Evolutionary conservation across 2,113 vertebrate species (phyloP).

Genomic region (Pontoporia blainvillei): DNA sequence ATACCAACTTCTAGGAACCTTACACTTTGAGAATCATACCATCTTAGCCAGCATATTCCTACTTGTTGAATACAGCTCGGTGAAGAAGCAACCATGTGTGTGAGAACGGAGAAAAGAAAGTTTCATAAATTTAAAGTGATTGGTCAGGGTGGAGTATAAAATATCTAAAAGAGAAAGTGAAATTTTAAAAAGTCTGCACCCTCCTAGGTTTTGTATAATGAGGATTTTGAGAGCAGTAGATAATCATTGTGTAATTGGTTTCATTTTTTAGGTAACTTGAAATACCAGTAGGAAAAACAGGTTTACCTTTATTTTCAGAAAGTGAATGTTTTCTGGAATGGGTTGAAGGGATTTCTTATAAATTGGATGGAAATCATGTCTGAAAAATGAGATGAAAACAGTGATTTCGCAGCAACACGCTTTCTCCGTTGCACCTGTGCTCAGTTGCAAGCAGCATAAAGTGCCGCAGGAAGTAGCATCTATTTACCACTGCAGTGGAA

Average conservation of each 20-base stretch:
- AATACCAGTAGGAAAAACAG: neutral
- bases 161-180: neutral
- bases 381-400: conserved; percentile 5
- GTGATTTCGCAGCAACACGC: neutral
- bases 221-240: neutral
- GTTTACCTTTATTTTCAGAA: conserved; percentile 41
- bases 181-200: neutral
- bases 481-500: neutral
- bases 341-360: neutral
- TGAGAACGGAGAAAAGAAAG: neutral
- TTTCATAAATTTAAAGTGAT: neutral
- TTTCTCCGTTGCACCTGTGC: neutral
- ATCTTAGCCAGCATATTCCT: neutral
- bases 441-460: neutral
- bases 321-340: neutral
- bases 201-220: neutral
- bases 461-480: neutral
- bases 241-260: neutral
- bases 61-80: neutral
- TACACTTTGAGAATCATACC: neutral
- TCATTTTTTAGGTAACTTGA: conserved; percentile 26
- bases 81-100: neutral
- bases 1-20: neutral
- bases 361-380: neutral
- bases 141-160: neutral